Conservation (phyloP, 2,888 invertebrate species). For the Netelia inedita region DNA sequence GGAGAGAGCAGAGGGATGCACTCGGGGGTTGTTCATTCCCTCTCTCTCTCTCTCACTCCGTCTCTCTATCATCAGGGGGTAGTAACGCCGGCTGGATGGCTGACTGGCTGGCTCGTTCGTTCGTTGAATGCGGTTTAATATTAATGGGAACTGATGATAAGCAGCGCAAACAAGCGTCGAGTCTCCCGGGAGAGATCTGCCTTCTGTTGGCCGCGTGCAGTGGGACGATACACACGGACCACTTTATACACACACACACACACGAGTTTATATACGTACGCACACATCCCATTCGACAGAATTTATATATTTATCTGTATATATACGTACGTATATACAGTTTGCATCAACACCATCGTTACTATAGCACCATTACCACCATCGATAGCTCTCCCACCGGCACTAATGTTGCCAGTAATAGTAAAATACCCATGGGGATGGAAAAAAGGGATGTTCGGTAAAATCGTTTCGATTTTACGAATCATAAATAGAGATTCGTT, state of each 20-base stretch:
- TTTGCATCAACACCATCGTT: constrained; percentile 5
- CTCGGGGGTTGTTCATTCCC: constrained; percentile 15
- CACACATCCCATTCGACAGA: constrained; percentile 5
- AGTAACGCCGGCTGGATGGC: constrained; percentile 66
- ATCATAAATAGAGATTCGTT: neutral
- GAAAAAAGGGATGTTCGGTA: constrained; percentile 17
- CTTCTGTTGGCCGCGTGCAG: constrained; percentile 84
- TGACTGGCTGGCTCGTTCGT: constrained; percentile 79
- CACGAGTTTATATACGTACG: constrained; percentile 31
- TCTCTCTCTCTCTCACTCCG: constrained; percentile 29
- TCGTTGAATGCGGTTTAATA: constrained; percentile 85
- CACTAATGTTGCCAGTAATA: constrained; percentile 61
- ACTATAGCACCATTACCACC: constrained; percentile 58
- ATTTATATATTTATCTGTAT: constrained; percentile 20
- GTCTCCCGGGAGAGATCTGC: constrained; percentile 85
- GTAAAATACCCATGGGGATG: constrained; percentile 60
- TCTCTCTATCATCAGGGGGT: constrained; percentile 57
- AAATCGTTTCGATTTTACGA: constrained; percentile 32
- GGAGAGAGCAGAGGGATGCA: constrained; percentile 1
- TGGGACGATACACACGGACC: constrained; percentile 77
- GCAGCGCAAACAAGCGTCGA: constrained; percentile 85
- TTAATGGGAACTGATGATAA: constrained; percentile 85
- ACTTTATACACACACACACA: constrained; percentile 55
- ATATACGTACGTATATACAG: constrained; percentile 37
- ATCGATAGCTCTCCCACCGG: constrained; percentile 54